A percentile compares a stretch with the other conserved stretches of the same genome.
Evolutionary conservation across 2,888 invertebrate species (phyloP).

Genomic region (Eupithecia tripunctaria): DNA sequence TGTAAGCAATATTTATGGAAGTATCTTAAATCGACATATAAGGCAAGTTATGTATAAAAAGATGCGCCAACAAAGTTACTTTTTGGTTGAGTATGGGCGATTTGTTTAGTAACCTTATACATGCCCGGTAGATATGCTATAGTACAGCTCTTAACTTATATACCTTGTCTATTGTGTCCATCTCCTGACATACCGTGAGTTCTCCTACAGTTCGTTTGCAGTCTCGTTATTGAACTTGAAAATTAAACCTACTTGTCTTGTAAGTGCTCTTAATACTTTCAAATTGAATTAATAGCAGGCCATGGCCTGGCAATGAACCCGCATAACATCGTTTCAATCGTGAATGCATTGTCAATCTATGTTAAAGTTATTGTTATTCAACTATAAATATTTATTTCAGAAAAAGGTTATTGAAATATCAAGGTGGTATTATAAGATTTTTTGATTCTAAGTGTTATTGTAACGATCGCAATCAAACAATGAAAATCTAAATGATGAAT

Average conservation of each 20-base stretch:
- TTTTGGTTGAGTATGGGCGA: too few species aligned
- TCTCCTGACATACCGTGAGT: too few species aligned
- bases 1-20: too few species aligned
- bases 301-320: slow-evolving; percentile 78
- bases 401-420: slow-evolving; percentile 45
- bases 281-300: slow-evolving; percentile 42
- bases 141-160: too few species aligned
- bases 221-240: slow-evolving; percentile 29
- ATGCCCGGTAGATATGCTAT: too few species aligned
- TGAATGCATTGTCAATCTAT: slow-evolving; percentile 55
- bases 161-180: too few species aligned
- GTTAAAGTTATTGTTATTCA: slow-evolving; percentile 44
- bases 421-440: slow-evolving; percentile 42
- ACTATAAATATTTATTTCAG: slow-evolving; percentile 45
- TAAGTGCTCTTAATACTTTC: slow-evolving; percentile 66
- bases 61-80: too few species aligned
- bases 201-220: neutral
- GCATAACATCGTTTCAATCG: slow-evolving; percentile 61
- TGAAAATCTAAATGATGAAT: slow-evolving; percentile 54
- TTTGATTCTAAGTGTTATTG: slow-evolving; percentile 33
- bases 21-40: too few species aligned
- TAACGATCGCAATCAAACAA: slow-evolving; percentile 65
- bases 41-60: too few species aligned
- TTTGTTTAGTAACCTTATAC: too few species aligned
- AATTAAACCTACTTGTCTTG: slow-evolving; percentile 6